Evolutionary conservation across 1,140 invertebrate genomes (phyloP), one percentile per base, ranked within the genome.

Genomic region (Ylistrum balloti): DNA sequence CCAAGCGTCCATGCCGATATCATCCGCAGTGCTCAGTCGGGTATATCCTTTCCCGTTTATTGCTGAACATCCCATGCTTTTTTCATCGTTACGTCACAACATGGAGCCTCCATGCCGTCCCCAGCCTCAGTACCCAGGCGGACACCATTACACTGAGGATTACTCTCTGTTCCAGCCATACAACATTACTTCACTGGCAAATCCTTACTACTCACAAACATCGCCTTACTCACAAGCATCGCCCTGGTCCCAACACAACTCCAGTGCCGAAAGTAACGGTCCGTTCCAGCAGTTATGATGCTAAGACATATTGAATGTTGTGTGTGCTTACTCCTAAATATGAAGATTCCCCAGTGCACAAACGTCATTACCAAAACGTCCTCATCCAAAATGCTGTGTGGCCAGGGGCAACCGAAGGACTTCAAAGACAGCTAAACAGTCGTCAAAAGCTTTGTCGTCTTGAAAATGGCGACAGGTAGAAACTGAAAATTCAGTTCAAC

Each of bases 1-100:
- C 17, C 33, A 87, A 17, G 87, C 87, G 17, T 87, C 86, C 85
- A 88, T 88, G 28, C 28, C 32, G 17, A 88, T 90, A 0, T 91
- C 91, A 28, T 48, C 93, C 1, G 88, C 89, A 87, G 89, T 91
- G 1, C 85, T 91, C 41, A 94, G 92, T 48, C 91, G 94, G 0
- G 91, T 95, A n/a, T 95, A 93, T 87, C 94, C 94, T 13, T 94
- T 93, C 56, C 94, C 93, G 15, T 93, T 95, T 33, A 90, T 95
- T 11, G 94, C 94, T 28, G 95, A 95, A 22, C 93, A 93, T n/a
- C 93, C 94, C 0, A 88, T 94, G 89, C 86, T 95, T 86, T 88
- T 94, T 74, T 95, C 94, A 86, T 92, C 91, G n/a, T 85, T 94
- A 13, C 92, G 94, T 1, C 95, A 94, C 41, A 87, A 94, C 48